These are phyloP conservation scores for Mohoua ochrocephala DNA, from an alignment of 2,113 vertebrate species.

Conservation along the genomic window DNA sequence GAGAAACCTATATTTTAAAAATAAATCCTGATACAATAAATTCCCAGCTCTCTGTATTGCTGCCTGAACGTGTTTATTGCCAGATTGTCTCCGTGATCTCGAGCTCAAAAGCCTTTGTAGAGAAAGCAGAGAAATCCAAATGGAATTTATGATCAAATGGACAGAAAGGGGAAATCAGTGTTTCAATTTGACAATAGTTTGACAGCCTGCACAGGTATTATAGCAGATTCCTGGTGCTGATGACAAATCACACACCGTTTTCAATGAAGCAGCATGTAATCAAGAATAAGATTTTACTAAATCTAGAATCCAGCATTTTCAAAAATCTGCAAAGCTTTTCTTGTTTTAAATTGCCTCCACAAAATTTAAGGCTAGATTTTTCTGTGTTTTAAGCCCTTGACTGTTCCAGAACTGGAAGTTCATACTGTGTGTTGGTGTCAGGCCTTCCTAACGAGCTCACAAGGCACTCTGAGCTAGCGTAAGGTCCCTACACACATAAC, in stretches of 20 bases:
- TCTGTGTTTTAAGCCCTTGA: not conserved
- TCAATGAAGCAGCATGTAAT: constrained; percentile 3
- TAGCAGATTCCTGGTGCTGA: not conserved
- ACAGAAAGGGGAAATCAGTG: not conserved
- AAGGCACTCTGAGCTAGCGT: not conserved
- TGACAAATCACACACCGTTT: not conserved
- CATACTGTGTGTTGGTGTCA: not conserved
- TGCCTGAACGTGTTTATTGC: constrained; percentile 33
- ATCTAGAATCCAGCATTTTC: not conserved
- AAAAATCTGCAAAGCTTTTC: not conserved
- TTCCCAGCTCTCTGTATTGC: constrained; percentile 11
- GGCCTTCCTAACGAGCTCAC: not conserved
- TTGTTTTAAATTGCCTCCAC: not conserved
- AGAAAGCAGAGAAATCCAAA: not conserved
- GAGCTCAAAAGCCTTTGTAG: not conserved
- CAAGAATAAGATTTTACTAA: not conserved
- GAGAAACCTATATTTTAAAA: constrained; percentile 55
- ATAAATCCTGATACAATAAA: constrained; percentile 51
- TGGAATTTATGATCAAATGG: not conserved
- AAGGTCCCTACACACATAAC: not conserved
- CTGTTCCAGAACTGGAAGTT: not conserved
- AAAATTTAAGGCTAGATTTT: not conserved
- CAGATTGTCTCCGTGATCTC: not conserved
- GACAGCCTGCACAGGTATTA: constrained; percentile 3
- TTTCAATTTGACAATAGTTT: not conserved